Conservation (phyloP, 2,113 vertebrate species). For the Hirundichthys speculiger region DNA sequence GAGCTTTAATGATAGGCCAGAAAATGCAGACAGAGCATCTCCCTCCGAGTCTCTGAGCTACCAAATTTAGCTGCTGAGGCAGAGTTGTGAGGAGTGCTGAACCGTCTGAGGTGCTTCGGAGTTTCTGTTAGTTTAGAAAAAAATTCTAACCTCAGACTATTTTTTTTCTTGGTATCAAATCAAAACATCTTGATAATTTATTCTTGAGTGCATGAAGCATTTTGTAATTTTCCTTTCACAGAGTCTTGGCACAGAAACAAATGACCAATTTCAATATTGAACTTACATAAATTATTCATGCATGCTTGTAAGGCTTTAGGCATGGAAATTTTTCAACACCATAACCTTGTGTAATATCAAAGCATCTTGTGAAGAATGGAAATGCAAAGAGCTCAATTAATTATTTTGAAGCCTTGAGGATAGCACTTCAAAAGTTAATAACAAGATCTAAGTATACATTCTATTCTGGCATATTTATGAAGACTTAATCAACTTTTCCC, state of each 20-base stretch:
- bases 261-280: slow-evolving; percentile 72
- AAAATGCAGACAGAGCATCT: slow-evolving; percentile 63
- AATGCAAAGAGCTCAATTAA: slow-evolving; percentile 39
- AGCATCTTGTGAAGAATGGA: slow-evolving; percentile 51
- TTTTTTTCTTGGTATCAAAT: slow-evolving; percentile 43
- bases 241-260: slow-evolving; percentile 65
- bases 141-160: slow-evolving; percentile 23
- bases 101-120: slow-evolving; percentile 28
- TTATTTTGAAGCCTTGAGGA: slow-evolving; percentile 38
- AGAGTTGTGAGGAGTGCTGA: slow-evolving; percentile 19
- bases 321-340: slow-evolving; percentile 41
- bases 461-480: slow-evolving; percentile 20
- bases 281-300: slow-evolving; percentile 65
- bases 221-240: slow-evolving; percentile 57
- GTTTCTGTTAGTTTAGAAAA: slow-evolving; percentile 42
- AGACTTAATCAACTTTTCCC: background rate
- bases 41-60: slow-evolving; percentile 49
- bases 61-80: slow-evolving; percentile 41
- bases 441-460: slow-evolving; percentile 9
- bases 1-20: slow-evolving; percentile 59
- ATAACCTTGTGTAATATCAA: slow-evolving; percentile 64
- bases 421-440: slow-evolving; percentile 36
- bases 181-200: slow-evolving; percentile 65
- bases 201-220: slow-evolving; percentile 55
- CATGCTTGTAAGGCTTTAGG: slow-evolving; percentile 42